Base-by-base conservation (phyloP, 2,888 invertebrate species). In the Drosophila kuntzei region DNA sequence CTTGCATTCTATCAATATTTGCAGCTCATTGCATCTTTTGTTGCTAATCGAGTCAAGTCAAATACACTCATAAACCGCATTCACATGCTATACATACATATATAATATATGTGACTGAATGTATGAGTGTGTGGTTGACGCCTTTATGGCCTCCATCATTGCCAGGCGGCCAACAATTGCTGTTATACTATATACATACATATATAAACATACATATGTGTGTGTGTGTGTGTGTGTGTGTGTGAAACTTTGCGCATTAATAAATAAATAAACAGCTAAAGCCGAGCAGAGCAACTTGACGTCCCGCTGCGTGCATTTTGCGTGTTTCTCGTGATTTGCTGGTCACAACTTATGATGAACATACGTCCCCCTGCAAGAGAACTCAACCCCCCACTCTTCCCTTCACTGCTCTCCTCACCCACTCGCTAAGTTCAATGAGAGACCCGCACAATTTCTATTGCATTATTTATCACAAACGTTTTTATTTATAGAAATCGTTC, bases 391-490 rank as follows among this genome's bases (percentile, higher is more conserved):
- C 9, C 7, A 3, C 12, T 14, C 22, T 9, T 9, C 16, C 7
- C 34, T 12, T 16, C 47, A 4, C 50, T 37, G n/a, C 9, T 11
- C 32, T 1, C 20, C 14, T n/a, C 27, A 2, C 5, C 9, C 41
- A 8, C 34, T 16, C 22, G 27, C 37, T 25, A 39, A 20, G 20
- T 39, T 32, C n/a, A 32, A 22, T 12, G 54, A 32, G 34, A 58
- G 58, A 50, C 79, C 61, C 68, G 63, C 66, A 63, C 64, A 68
- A 54, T 71, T 85, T 71, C 73, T 73, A 81, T 71, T 69, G 75
- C 80, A 77, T 75, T 88, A 86, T 88, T 88, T 86, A 83, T 82
- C 83, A 77, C 41, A 71, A 59, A 22, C 63, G 51, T 39, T 50
- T 62, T 69, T 82, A 82, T 88, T 88, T 82, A 82, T 80, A 78